A percentile compares a stretch with the other conserved stretches of the same genome.
Conservation (phyloP, 2,797 vertebrate genomes). For the Nyctibius grandis region DNA sequence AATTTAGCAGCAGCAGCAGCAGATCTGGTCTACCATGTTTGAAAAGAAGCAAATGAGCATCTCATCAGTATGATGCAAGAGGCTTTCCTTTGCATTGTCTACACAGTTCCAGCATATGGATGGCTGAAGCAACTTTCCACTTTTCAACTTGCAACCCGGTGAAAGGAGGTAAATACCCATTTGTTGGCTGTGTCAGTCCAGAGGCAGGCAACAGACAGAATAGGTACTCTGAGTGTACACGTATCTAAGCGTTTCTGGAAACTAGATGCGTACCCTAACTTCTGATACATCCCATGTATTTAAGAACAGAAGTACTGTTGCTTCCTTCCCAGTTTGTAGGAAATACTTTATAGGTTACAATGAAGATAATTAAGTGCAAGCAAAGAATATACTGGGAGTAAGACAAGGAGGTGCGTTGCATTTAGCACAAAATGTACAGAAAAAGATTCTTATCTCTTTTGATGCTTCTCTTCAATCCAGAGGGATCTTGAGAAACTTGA, state of each 20-base stretch:
- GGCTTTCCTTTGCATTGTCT: neutral
- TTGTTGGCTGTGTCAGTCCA: neutral
- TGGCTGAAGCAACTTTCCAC: neutral
- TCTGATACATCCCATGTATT: neutral
- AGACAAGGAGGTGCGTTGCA: neutral
- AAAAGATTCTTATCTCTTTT: neutral
- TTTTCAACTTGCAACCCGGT: neutral
- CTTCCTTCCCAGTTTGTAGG: neutral
- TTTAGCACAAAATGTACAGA: neutral
- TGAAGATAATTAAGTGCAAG: neutral
- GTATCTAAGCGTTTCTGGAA: neutral
- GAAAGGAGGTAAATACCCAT: neutral
- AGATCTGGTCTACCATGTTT: neutral
- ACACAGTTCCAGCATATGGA: rapidly evolving
- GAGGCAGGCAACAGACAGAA: neutral
- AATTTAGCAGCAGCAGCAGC: neutral
- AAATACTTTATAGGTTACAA: neutral
- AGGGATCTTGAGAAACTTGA: neutral
- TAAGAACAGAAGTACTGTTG: neutral
- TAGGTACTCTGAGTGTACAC: neutral
- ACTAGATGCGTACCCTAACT: neutral
- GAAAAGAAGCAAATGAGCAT: neutral
- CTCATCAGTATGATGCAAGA: neutral
- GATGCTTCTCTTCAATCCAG: neutral
- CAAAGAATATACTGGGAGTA: neutral